A percentile compares a stretch with the other conserved stretches of the same genome.
Evolutionary conservation across 1,140 invertebrate genomes (phyloP).

Genomic region (Holcopasites calliopsidis): DNA sequence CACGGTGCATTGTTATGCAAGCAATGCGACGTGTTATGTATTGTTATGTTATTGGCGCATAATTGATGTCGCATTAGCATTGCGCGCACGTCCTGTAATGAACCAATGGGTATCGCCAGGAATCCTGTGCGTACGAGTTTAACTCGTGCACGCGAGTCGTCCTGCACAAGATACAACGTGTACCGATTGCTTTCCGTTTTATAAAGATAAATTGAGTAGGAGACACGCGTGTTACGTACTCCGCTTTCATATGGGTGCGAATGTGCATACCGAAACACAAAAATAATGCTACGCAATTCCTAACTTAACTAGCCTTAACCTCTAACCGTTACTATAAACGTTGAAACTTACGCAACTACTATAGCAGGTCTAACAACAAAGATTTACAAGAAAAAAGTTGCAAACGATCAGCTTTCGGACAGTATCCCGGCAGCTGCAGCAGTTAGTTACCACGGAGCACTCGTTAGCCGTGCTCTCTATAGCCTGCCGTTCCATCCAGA

Average conservation of each 20-base stretch:
- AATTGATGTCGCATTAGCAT: constrained; percentile 75
- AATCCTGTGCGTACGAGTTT: constrained; percentile 32
- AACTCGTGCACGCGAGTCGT: constrained; percentile 28
- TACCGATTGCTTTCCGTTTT: neutral
- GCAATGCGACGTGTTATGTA: constrained; percentile 75
- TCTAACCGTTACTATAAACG: too few species aligned
- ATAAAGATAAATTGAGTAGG: neutral
- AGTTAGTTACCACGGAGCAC: constrained; percentile 69
- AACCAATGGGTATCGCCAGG: constrained; percentile 60
- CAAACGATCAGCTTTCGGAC: constrained; percentile 30
- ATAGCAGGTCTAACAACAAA: too few species aligned
- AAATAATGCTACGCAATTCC: too few species aligned
- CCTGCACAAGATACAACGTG: constrained; percentile 19
- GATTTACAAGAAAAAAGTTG: constrained; percentile 32
- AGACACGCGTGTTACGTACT: neutral
- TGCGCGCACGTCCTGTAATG: constrained; percentile 69
- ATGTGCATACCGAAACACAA: too few species aligned
- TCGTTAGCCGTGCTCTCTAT: constrained; percentile 59
- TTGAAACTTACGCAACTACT: too few species aligned
- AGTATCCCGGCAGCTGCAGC: constrained; percentile 45
- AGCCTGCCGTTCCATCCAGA: constrained; percentile 15
- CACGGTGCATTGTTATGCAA: constrained; percentile 71
- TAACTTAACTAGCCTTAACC: too few species aligned
- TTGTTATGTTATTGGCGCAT: constrained; percentile 76
- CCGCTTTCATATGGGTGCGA: too few species aligned